Percentiles rank a stretch among this genome's conserved stretches.
phyloP scores from a whole-genome alignment of 2,113 vertebrate species.

The Mobula hypostoma region DNA sequence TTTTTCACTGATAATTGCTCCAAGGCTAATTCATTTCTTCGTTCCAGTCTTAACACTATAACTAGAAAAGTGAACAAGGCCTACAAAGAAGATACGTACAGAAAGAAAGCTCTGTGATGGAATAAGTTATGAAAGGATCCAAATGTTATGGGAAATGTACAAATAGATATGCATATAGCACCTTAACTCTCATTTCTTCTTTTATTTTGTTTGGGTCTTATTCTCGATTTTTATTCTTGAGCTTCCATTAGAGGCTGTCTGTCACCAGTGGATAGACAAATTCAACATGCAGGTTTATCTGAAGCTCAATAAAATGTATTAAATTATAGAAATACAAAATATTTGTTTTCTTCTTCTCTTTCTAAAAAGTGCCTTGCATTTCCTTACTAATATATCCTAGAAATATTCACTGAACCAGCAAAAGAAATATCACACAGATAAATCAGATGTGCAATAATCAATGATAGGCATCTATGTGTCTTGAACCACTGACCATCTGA shows the following conservation, averaged over 20 bases:
- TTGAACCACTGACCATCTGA: background rate
- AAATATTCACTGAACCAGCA: background rate
- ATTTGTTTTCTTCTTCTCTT: background rate
- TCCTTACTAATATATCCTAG: background rate
- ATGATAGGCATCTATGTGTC: background rate
- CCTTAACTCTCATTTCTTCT: background rate
- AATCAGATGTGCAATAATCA: background rate
- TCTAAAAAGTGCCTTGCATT: background rate
- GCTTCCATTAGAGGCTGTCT: background rate
- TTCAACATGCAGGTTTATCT: background rate
- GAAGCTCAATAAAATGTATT: background rate
- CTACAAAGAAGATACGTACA: slow-evolving; percentile 11
- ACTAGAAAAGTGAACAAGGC: slow-evolving; percentile 9
- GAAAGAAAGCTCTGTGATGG: background rate
- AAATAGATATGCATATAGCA: background rate
- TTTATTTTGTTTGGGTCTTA: background rate
- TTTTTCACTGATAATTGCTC: slow-evolving; percentile 80
- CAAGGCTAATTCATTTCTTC: slow-evolving; percentile 83
- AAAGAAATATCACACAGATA: background rate
- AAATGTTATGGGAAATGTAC: slow-evolving; percentile 21
- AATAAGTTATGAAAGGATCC: background rate
- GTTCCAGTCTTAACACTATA: slow-evolving; percentile 68
- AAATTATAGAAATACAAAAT: background rate
- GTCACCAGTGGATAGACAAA: too few relatives aligned
- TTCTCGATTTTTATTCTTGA: background rate